Evolutionary conservation across 1,140 invertebrate species (phyloP).

Genomic region (Drosophila yakuba): DNA sequence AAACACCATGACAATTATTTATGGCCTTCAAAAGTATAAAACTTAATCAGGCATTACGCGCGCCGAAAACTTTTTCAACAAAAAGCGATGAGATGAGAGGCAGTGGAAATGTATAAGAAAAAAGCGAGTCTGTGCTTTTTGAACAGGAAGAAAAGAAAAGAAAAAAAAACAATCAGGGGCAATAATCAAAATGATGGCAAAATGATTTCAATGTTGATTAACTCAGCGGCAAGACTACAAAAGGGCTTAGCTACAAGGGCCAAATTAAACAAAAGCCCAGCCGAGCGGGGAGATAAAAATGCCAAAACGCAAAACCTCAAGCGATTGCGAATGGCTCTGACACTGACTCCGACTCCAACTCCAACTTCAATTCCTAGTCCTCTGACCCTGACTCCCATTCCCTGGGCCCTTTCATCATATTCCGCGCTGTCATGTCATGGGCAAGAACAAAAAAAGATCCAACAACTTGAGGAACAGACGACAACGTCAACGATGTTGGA

Average conservation of each 20-base stretch:
- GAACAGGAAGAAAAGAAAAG: conserved; percentile 20
- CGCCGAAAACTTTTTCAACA: conserved; percentile 35
- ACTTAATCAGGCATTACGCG: conserved; percentile 65
- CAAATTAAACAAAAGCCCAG: conserved; percentile 74
- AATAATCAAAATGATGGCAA: conserved; percentile 79
- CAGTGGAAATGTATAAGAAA: conserved; percentile 4
- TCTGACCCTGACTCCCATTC: conserved; percentile 35
- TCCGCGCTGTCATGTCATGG: conserved; percentile 79
- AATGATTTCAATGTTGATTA: conserved; percentile 81
- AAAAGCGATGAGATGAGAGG: conserved; percentile 31
- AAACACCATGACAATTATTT: conserved; percentile 69
- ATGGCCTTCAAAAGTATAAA: conserved; percentile 59
- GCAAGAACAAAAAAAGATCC: conserved; percentile 57
- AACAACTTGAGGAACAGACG: conserved; percentile 46
- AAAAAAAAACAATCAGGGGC: conserved; percentile 59
- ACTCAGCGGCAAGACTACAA: conserved; percentile 74
- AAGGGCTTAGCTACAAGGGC: conserved; percentile 66
- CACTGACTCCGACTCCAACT: conserved; percentile 21
- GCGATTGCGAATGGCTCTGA: conserved; percentile 24
- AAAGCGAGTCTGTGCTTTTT: background rate
- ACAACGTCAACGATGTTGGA: conserved; percentile 78
- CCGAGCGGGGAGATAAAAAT: conserved; percentile 54
- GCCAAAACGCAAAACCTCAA: conserved; percentile 45
- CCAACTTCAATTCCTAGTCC: background rate
- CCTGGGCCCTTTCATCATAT: conserved; percentile 77